A percentile compares a stretch with the other conserved stretches of the same genome.
These are phyloP conservation scores for Eulemur rufifrons DNA, from an alignment of 2,113 vertebrate species.

Conservation along the genomic window DNA sequence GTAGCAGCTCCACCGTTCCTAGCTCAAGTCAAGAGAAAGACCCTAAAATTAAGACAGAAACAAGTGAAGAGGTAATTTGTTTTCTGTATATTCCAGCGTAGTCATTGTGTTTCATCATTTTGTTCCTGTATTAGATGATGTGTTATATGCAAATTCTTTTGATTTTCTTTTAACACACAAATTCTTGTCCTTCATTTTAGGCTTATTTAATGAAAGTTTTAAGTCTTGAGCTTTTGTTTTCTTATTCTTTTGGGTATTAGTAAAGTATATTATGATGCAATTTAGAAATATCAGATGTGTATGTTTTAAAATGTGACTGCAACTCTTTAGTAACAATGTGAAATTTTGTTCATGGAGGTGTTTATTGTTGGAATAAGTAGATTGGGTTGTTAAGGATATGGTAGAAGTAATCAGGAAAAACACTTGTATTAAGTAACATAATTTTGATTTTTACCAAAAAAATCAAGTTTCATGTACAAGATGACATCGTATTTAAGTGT, in stretches of 20 bases:
- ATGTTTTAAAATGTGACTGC: not conserved
- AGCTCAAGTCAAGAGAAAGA: slow-evolving; percentile 90
- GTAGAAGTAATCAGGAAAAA: not conserved
- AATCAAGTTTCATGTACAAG: not conserved
- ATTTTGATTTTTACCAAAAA: slow-evolving; percentile 26
- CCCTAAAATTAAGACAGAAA: slow-evolving; percentile 92
- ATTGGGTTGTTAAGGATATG: not conserved
- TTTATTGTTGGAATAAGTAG: not conserved
- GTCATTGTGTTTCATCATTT: not conserved
- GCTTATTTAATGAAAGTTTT: not conserved
- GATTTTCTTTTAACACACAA: too few species aligned
- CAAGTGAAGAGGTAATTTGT: slow-evolving; percentile 89
- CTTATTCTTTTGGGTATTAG: not conserved
- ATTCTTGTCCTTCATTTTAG: not conserved
- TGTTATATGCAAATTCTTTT: not conserved
- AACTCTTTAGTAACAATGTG: not conserved
- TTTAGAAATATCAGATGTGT: not conserved
- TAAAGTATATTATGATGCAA: not conserved
- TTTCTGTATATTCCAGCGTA: not conserved
- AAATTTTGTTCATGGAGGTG: not conserved
- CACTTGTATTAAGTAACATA: not conserved
- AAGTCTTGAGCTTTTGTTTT: not conserved
- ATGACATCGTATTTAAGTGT: not conserved
- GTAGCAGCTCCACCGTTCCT: slow-evolving; percentile 85
- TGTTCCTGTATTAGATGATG: not conserved